Conservation (phyloP, 2,113 vertebrate species). For the Vulpes ferrilata region DNA sequence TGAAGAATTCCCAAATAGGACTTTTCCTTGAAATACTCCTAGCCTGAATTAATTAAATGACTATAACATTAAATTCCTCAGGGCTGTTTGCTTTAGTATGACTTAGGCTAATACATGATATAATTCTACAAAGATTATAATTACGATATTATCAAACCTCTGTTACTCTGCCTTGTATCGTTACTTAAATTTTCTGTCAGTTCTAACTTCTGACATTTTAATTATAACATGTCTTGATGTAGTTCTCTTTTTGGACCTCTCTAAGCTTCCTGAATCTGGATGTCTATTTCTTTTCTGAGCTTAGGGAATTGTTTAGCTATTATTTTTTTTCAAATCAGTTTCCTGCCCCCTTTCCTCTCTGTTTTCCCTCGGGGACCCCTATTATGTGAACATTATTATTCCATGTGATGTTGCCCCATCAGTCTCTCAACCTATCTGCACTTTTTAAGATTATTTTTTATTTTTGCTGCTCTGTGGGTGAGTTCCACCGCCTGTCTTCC, state of each 20-base stretch:
- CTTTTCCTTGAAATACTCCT: slow-evolving; percentile 28
- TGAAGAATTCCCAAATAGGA: slow-evolving; percentile 1
- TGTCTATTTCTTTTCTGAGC: background rate
- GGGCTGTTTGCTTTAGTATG: background rate
- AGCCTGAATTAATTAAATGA: slow-evolving; percentile 56
- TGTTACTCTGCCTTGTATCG: background rate
- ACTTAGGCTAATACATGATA: background rate
- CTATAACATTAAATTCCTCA: slow-evolving; percentile 42
- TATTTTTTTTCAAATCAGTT: background rate
- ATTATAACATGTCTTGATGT: background rate
- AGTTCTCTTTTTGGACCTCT: background rate
- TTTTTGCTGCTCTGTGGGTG: background rate
- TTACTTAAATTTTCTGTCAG: background rate
- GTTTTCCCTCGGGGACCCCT: background rate
- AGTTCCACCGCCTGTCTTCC: background rate
- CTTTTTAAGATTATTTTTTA: background rate
- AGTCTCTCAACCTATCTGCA: background rate
- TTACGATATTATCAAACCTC: background rate
- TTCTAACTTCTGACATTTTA: background rate
- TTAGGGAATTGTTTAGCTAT: background rate
- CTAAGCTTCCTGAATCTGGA: background rate
- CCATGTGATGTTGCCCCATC: background rate
- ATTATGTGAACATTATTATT: background rate
- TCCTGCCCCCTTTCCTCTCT: background rate
- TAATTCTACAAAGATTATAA: slow-evolving; percentile 40